phyloP scores from a whole-genome alignment of 92 coral and sea anemone genomes.

The Chrysogorgia sp. region DNA sequence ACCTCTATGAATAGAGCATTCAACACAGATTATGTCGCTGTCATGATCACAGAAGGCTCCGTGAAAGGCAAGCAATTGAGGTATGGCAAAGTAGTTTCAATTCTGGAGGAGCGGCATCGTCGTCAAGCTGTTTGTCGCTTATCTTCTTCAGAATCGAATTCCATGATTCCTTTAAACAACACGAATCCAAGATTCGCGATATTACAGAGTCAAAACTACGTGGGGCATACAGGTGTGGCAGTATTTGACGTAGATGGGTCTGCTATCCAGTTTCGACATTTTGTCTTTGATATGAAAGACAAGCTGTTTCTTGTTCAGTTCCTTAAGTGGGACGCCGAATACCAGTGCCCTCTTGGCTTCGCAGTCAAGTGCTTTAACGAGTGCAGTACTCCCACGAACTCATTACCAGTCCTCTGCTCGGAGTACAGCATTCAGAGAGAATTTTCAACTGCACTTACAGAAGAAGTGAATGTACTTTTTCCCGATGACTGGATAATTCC shows the following conservation, averaged over 20 bases:
- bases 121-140: slow-evolving; percentile 75
- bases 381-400: slow-evolving; percentile 52
- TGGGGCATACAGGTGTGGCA: slow-evolving; percentile 82
- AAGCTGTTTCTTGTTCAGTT: slow-evolving; percentile 88
- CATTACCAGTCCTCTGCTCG: slow-evolving; percentile 70
- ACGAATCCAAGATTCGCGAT: slow-evolving; percentile 79
- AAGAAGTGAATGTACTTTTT: slow-evolving; percentile 59
- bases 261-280: slow-evolving; percentile 56
- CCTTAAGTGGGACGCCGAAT: slow-evolving; percentile 91
- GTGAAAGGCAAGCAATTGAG: slow-evolving; percentile 29
- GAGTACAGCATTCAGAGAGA: slow-evolving; percentile 70
- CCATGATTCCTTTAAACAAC: slow-evolving; percentile 88
- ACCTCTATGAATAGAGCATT: slow-evolving; percentile 82
- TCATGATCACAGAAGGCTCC: slow-evolving; percentile 48
- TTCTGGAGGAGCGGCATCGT: slow-evolving; percentile 71
- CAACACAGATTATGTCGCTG: slow-evolving; percentile 82
- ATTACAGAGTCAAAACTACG: slow-evolving; percentile 78
- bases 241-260: slow-evolving; percentile 64
- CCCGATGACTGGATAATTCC: slow-evolving; percentile 78
- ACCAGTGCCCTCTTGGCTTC: slow-evolving; percentile 86
- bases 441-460: slow-evolving; percentile 57
- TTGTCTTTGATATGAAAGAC: slow-evolving; percentile 74
- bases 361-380: slow-evolving; percentile 72
- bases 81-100: slow-evolving; percentile 75
- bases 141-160: slow-evolving; percentile 70